phyloP scores from a whole-genome alignment of 2,113 vertebrate species.

The Brevimyrus niger region DNA sequence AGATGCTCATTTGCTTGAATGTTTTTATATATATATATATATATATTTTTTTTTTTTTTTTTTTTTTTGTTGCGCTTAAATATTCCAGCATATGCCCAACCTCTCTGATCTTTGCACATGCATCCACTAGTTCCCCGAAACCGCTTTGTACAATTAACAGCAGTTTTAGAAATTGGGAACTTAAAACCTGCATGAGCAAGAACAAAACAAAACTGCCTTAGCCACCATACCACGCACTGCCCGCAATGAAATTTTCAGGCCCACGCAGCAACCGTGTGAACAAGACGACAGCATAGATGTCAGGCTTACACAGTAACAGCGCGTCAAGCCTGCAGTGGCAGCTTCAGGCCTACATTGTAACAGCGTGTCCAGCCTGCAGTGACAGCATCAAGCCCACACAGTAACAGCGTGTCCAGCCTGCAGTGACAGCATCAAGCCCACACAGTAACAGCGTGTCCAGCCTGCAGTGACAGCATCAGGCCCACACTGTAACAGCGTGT shows the following conservation, averaged over 20 bases:
- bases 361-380: background rate
- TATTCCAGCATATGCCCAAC: background rate
- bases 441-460: background rate
- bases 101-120: slow-evolving; percentile 10
- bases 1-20: background rate
- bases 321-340: background rate
- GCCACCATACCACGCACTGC: background rate
- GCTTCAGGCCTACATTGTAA: background rate
- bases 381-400: background rate
- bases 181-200: background rate
- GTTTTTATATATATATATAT: too few relatives aligned
- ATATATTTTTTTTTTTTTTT: too few relatives aligned
- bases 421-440: background rate
- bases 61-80: background rate
- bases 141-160: background rate
- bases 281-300: background rate
- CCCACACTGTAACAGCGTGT: background rate
- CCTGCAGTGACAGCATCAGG: background rate
- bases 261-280: background rate
- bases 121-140: background rate
- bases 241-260: background rate
- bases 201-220: background rate
- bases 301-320: background rate
- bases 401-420: background rate
- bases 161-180: background rate